Percentiles rank a stretch among this genome's conserved stretches.
Conservation (phyloP, 2,888 invertebrate species). For the Beris morrisii region DNA sequence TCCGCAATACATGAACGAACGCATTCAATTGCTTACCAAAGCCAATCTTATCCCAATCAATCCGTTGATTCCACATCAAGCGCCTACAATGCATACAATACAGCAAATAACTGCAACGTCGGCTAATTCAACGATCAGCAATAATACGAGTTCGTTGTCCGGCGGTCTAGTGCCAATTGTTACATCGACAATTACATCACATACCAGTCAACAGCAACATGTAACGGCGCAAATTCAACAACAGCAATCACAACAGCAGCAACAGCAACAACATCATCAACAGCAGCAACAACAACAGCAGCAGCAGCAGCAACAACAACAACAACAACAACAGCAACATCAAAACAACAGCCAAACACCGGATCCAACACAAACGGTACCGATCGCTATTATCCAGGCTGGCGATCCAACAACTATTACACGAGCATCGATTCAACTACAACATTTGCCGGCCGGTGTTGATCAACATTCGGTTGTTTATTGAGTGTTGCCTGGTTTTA, state of each 20-base stretch:
- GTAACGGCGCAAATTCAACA: conserved; percentile 49
- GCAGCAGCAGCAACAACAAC: conserved; percentile 46
- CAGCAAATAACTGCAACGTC: conserved; percentile 54
- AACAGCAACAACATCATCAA: conserved; percentile 43
- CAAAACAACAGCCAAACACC: conserved; percentile 46
- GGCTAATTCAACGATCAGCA: conserved; percentile 35
- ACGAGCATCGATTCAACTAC: conserved; percentile 55
- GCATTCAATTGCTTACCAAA: conserved; percentile 36
- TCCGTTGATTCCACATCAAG: conserved; percentile 51
- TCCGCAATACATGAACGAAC: conserved; percentile 37
- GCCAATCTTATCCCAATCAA: conserved; percentile 39
- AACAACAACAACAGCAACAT: conserved; percentile 46
- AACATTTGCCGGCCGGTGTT: conserved; percentile 54
- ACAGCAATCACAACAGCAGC: conserved; percentile 43
- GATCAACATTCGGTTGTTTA: conserved; percentile 56
- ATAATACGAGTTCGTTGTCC: conserved; percentile 33
- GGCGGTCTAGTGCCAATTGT: conserved; percentile 52
- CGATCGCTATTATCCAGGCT: conserved; percentile 45
- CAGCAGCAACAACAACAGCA: conserved; percentile 47
- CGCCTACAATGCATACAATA: conserved; percentile 56
- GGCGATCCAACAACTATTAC: conserved; percentile 37
- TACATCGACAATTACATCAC: conserved; percentile 54
- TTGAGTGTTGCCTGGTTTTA: conserved; percentile 41
- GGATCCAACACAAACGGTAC: conserved; percentile 44
- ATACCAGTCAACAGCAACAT: conserved; percentile 44